Base-by-base conservation (phyloP, 2,888 invertebrate species). In the Gonocerus acuteangulatus region DNA sequence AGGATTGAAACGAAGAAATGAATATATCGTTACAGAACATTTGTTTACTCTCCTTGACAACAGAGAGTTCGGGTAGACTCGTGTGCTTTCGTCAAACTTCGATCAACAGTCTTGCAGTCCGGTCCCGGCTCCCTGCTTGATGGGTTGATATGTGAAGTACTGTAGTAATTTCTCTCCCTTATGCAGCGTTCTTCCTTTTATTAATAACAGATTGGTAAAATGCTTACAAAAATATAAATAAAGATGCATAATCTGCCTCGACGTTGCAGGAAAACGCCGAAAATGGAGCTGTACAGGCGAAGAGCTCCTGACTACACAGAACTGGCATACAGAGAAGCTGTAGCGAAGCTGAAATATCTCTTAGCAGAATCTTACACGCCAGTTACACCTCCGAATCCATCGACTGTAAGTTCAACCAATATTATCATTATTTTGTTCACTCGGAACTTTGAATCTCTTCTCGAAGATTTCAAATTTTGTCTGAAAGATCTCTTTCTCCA, bases 311-410 rank as follows among this genome's bases (percentile, higher is more conserved):
- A 90, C 74, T 89, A 89, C 69, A 89, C 89, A 0, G 90, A 90
- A 72, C 79, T 85, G 69, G 89, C 89, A 4, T 89, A 91, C 71
- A 84, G 87, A 68, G 90, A 90, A 73, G 90, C 90, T 13, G 89
- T 90, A 2, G 84, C 85, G 0, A 84, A 89, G 64, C 75, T 91
- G 52, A 82, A 87, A 72, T 83, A 87, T 70, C 80, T 89, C 66
- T 73, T 90, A 64, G 85, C 87, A 0, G 89, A 89, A 67, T 86
- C 86, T 65, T 88, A 87, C 70, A 66, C 64, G n/a, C 65, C 64
- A 2, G 57, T 65, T 32, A 34, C 42, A 4, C 51, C 62, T 4
- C 54, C 60, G 42, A 67, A 67, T 61, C 63, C 48, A 47, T 60
- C 64, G 32, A 23, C 64, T 32, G 66, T 65, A 60, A 64, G 61